phyloP scores from a whole-genome alignment of 2,113 vertebrate genomes.

The Elephantulus edwardii region DNA sequence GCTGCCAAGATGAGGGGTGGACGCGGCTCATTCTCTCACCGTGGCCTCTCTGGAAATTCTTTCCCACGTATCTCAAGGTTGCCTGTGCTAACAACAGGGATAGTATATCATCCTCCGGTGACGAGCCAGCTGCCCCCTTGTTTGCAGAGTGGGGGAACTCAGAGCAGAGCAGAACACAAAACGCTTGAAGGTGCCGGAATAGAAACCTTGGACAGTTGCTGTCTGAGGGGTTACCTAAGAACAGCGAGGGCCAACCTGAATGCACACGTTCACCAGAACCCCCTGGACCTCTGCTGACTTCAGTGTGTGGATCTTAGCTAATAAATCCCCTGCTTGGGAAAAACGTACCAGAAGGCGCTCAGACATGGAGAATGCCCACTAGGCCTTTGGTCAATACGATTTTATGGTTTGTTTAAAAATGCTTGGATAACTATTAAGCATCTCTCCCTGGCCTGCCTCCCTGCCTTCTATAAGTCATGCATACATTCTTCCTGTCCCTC shows the following conservation, averaged over 20 bases:
- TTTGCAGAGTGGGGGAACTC: background rate
- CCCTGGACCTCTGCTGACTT: slow-evolving; percentile 66
- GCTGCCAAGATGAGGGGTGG: slow-evolving; percentile 9
- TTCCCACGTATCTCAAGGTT: slow-evolving; percentile 66
- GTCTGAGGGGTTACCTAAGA: slow-evolving; percentile 62
- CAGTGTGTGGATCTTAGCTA: slow-evolving; percentile 59
- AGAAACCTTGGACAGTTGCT: slow-evolving; percentile 60
- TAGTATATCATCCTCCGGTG: slow-evolving; percentile 31
- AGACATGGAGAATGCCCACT: slow-evolving; percentile 70
- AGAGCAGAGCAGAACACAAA: slow-evolving; percentile 28
- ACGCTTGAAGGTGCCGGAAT: background rate
- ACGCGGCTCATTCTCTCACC: background rate
- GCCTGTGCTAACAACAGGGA: background rate
- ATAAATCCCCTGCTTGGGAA: slow-evolving; percentile 75
- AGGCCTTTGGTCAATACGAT: slow-evolving; percentile 74
- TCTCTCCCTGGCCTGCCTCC: slow-evolving; percentile 36
- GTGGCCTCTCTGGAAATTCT: slow-evolving; percentile 64
- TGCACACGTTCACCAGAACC: slow-evolving; percentile 12
- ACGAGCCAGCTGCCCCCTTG: slow-evolving; percentile 41
- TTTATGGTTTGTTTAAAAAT: slow-evolving; percentile 79
- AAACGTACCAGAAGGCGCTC: slow-evolving; percentile 74
- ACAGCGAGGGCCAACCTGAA: slow-evolving; percentile 47
- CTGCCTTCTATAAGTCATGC: slow-evolving; percentile 47
- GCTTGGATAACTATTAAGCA: slow-evolving; percentile 62
- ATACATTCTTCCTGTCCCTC: background rate